phyloP scores from a whole-genome alignment of 1,140 invertebrate species.

The Vollenhovia emeryi region DNA sequence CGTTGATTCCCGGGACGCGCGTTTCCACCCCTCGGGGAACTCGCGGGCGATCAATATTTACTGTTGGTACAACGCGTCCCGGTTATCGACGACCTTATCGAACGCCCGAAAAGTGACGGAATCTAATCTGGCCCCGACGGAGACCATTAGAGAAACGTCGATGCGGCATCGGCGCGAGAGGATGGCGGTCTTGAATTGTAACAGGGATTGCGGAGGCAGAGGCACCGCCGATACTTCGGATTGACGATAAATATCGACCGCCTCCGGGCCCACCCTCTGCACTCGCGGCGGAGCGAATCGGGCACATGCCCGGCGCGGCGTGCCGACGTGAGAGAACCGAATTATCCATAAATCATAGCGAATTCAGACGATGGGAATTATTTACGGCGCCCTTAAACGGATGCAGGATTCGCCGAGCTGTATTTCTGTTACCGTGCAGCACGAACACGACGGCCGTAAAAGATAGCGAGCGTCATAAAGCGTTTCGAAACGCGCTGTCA shows the following conservation, averaged over 20 bases:
- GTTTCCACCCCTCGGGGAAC: neutral
- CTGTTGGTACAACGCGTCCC: neutral
- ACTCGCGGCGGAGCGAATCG: conserved; percentile 17
- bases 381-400: conserved; percentile 58
- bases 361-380: conserved; percentile 66
- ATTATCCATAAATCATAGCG: conserved; percentile 68
- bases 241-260: conserved; percentile 32
- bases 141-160: neutral
- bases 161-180: neutral
- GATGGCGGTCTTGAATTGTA: neutral
- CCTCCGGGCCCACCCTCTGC: neutral
- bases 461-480: conserved; percentile 68
- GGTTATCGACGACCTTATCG: neutral
- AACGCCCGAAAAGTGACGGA: neutral
- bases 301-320: neutral
- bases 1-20: neutral
- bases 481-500: conserved; percentile 47
- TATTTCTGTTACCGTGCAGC: conserved; percentile 60
- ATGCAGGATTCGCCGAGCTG: conserved; percentile 51
- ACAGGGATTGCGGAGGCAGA: neutral
- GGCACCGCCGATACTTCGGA: neutral
- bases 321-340: conserved; percentile 27
- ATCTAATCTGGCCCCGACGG: neutral
- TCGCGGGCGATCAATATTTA: neutral
- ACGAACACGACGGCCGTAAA: conserved; percentile 67